Conservation (phyloP, 2,888 invertebrate genomes). For the Acrobasis repandana region DNA sequence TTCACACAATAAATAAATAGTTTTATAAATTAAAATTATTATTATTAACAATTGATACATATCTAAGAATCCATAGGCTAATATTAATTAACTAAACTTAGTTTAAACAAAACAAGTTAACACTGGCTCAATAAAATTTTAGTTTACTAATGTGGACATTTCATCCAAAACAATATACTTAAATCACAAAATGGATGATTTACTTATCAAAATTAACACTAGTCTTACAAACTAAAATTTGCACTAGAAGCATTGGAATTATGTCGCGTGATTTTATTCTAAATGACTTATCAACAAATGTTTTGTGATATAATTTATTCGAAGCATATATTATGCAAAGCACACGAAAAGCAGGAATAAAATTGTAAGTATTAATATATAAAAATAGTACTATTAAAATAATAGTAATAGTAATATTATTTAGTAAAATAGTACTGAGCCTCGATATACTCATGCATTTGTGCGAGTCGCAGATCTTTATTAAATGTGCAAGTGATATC, state of each 20-base stretch:
- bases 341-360: background rate
- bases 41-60: background rate
- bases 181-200: conserved; percentile 49
- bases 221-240: conserved; percentile 50
- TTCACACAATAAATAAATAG: background rate
- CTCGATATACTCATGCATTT: too few relatives aligned
- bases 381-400: background rate
- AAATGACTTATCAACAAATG: conserved; percentile 1
- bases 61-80: background rate
- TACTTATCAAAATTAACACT: conserved; percentile 34
- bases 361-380: background rate
- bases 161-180: conserved; percentile 31
- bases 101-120: too few relatives aligned
- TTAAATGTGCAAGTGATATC: too few relatives aligned
- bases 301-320: background rate
- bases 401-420: too few relatives aligned
- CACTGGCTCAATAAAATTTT: background rate
- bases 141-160: conserved; percentile 6
- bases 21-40: background rate
- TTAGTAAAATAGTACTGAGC: too few relatives aligned
- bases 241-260: conserved; percentile 71
- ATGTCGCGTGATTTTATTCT: conserved; percentile 45
- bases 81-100: too few relatives aligned
- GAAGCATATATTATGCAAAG: conserved; percentile 1
- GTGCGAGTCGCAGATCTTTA: too few relatives aligned